A percentile compares a stretch with the other conserved stretches of the same genome.
Conservation (phyloP, 2,113 vertebrate species). For the Oxygymnocypris stewartii region DNA sequence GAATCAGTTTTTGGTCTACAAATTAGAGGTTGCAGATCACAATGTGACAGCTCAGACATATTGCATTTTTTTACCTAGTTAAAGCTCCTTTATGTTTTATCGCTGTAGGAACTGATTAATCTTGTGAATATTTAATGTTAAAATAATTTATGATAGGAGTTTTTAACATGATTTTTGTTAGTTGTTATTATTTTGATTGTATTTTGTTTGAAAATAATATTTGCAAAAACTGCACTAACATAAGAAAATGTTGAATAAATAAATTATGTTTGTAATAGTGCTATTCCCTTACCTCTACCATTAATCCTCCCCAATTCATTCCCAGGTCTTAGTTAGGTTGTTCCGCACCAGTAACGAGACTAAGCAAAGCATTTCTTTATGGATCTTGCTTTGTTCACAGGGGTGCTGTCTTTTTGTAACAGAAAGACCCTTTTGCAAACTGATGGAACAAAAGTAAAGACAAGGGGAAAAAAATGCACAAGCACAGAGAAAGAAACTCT, state of each 20-base stretch:
- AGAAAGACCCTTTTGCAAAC: not conserved
- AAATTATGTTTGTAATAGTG: not conserved
- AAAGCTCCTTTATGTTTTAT: not conserved
- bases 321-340: not conserved
- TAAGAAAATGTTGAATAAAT: not conserved
- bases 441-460: conserved; percentile 25
- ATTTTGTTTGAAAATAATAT: not conserved
- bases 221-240: not conserved
- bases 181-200: not conserved
- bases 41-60: not conserved
- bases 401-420: not conserved
- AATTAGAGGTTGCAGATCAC: not conserved
- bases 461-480: conserved; percentile 44
- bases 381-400: not conserved
- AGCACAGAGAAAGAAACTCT: conserved; percentile 2
- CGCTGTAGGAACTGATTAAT: not conserved
- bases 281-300: not conserved
- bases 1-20: not conserved
- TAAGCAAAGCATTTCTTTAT: not conserved
- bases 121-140: not conserved
- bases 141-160: not conserved
- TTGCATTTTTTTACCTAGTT: not conserved
- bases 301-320: not conserved
- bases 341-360: not conserved
- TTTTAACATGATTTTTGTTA: not conserved